Conservation (phyloP, 23 tunicate genomes). For the Oikopleura dioica region DNA sequence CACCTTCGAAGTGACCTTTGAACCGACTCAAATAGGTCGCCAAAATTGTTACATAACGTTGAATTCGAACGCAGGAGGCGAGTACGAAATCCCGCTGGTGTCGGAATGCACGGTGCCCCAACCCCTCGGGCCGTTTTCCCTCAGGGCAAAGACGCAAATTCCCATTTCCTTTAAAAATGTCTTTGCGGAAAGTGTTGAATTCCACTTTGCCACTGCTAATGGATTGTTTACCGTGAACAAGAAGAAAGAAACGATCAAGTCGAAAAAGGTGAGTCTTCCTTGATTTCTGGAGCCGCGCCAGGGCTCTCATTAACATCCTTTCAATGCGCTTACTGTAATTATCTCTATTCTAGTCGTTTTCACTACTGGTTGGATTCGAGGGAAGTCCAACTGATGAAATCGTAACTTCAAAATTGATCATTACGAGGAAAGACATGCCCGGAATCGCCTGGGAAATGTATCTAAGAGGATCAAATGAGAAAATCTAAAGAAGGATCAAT, state of each 20-base stretch:
- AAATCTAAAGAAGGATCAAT: too few relatives aligned
- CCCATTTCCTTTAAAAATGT: slow-evolving; percentile 66
- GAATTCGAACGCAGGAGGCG: slow-evolving; percentile 67
- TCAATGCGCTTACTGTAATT: too few relatives aligned
- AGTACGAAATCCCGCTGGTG: slow-evolving; percentile 51
- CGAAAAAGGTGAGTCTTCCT: background rate
- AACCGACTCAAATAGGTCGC: slow-evolving; percentile 45
- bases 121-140: slow-evolving; percentile 75
- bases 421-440: too few relatives aligned
- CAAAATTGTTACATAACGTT: slow-evolving; percentile 25
- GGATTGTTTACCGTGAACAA: background rate
- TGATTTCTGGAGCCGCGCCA: too few relatives aligned
- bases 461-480: too few relatives aligned
- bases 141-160: slow-evolving; percentile 37
- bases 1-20: slow-evolving; percentile 63
- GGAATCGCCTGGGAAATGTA: too few relatives aligned
- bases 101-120: slow-evolving; percentile 35
- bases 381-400: too few relatives aligned
- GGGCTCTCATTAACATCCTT: too few relatives aligned
- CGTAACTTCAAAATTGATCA: too few relatives aligned
- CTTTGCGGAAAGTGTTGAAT: slow-evolving; percentile 18
- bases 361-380: too few relatives aligned
- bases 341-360: too few relatives aligned
- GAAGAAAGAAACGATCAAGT: background rate
- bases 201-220: background rate